These are phyloP conservation scores for Podarcis raffonei DNA, from an alignment of 2,113 vertebrate species.

Conservation along the genomic window DNA sequence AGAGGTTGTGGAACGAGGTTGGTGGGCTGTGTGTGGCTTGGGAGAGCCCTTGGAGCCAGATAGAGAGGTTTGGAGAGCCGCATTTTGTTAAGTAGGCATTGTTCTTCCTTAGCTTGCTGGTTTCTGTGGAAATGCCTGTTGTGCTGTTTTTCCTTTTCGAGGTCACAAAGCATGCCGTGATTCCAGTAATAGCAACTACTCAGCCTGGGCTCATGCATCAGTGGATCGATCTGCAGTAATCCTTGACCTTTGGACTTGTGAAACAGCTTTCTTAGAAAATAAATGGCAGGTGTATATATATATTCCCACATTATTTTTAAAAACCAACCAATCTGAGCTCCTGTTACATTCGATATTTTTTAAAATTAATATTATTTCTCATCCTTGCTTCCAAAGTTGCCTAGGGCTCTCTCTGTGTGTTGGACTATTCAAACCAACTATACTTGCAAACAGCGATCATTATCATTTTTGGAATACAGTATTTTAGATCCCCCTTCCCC, in stretches of 20 bases:
- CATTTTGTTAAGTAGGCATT: background rate
- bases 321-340: slow-evolving; percentile 31
- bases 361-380: too few relatives aligned
- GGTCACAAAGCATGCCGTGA: slow-evolving; percentile 29
- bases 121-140: background rate
- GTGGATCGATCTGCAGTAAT: slow-evolving; percentile 75
- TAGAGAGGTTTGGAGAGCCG: too few relatives aligned
- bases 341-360: background rate
- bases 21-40: too few relatives aligned
- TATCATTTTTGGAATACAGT: background rate
- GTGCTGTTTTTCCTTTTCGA: slow-evolving; percentile 3
- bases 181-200: slow-evolving; percentile 19
- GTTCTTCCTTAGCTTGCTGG: background rate
- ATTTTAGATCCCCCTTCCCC: background rate
- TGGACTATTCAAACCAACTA: background rate
- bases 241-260: slow-evolving; percentile 79
- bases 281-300: slow-evolving; percentile 74
- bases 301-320: background rate
- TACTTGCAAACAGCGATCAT: background rate
- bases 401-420: background rate
- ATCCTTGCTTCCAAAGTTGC: too few relatives aligned
- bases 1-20: too few relatives aligned
- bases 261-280: slow-evolving; percentile 73
- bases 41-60: too few relatives aligned
- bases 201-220: slow-evolving; percentile 48